A percentile compares a stretch with the other conserved stretches of the same genome.
phyloP scores from a whole-genome alignment of 2,888 invertebrate genomes.

The Poecilus cupreus region DNA sequence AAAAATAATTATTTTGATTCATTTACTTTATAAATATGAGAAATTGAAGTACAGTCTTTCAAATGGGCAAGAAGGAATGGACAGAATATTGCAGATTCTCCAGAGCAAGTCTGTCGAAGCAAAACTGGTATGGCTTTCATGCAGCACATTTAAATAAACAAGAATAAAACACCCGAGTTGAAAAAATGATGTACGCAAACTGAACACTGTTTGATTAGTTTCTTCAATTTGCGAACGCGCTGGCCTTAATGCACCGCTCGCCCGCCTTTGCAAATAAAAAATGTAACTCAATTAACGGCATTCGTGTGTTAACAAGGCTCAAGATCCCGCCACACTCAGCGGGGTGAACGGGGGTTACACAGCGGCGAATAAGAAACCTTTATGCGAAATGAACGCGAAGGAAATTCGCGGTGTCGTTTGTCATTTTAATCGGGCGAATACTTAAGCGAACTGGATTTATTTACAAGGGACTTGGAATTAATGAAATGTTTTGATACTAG shows the following conservation, averaged over 20 bases:
- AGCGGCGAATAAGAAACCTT: neutral
- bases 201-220: constrained; percentile 54
- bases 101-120: neutral
- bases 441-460: neutral
- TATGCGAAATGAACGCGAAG: constrained; percentile 4
- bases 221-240: constrained; percentile 57
- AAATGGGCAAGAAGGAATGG: too few species aligned
- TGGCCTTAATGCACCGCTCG: constrained; percentile 43
- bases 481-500: too few species aligned
- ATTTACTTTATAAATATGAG: too few species aligned
- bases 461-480: neutral
- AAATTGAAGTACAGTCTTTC: too few species aligned
- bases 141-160: constrained; percentile 42
- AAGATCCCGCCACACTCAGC: neutral
- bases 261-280: constrained; percentile 51
- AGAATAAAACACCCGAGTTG: constrained; percentile 23
- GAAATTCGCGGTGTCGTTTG: neutral
- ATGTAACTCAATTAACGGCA: constrained; percentile 57
- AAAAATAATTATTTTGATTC: too few species aligned
- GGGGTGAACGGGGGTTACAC: neutral
- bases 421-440: constrained; percentile 9
- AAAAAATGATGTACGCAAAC: constrained; percentile 44
- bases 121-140: neutral
- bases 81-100: too few species aligned
- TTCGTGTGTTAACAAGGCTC: constrained; percentile 53